These are phyloP conservation scores for Pantherophis guttatus DNA, from an alignment of 2,113 vertebrate species.

Conservation along the genomic window DNA sequence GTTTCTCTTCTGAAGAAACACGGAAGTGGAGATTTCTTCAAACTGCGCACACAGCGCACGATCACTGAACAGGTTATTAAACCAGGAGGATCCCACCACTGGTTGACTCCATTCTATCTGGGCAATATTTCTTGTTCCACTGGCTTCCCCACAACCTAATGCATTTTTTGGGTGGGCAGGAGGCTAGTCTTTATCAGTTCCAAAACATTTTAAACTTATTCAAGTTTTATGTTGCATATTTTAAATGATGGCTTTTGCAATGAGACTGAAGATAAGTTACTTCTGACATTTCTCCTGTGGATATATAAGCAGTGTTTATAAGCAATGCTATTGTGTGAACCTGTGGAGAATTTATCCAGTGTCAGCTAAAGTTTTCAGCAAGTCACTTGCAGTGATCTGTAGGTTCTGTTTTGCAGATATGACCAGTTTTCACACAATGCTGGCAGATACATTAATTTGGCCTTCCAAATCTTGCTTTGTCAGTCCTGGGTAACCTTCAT, in stretches of 20 bases:
- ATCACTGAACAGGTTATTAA: too few species aligned
- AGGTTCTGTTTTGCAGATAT: not conserved
- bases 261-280: not conserved
- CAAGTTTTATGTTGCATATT: not conserved
- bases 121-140: not conserved
- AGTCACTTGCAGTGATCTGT: not conserved
- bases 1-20: too few species aligned
- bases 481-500: not conserved
- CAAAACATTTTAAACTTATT: not conserved
- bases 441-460: not conserved
- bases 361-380: not conserved
- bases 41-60: too few species aligned
- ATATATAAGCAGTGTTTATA: not conserved
- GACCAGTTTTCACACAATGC: not conserved
- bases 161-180: not conserved
- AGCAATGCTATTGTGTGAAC: not conserved
- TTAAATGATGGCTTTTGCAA: not conserved
- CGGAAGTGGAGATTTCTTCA: too few species aligned
- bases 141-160: not conserved
- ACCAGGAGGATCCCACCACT: too few species aligned
- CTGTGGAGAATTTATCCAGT: not conserved
- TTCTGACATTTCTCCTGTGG: not conserved
- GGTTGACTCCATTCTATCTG: not conserved
- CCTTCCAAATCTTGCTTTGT: not conserved
- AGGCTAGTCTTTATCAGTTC: not conserved